Conservation (phyloP, 2,888 invertebrate species). For the Drosophila silvestris region DNA sequence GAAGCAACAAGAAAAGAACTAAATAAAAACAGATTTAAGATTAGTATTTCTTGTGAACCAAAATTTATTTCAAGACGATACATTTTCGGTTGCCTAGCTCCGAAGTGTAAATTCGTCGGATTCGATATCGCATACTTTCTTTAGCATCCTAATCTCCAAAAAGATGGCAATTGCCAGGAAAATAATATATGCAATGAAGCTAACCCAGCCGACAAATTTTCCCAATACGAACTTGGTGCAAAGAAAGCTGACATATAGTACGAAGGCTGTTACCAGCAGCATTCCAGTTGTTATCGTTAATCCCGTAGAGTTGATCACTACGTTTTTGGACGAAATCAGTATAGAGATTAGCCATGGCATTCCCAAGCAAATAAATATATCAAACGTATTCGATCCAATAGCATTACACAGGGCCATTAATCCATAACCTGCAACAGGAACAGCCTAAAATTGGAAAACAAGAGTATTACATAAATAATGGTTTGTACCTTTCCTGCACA, state of each 20-base stretch:
- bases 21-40: not conserved
- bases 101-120: slow-evolving; percentile 4
- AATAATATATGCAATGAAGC: slow-evolving; percentile 92
- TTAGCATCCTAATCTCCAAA: slow-evolving; percentile 32
- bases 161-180: slow-evolving; percentile 88
- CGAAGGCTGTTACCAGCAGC: slow-evolving; percentile 91
- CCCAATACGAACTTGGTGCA: slow-evolving; percentile 93
- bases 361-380: slow-evolving; percentile 93
- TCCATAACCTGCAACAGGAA: slow-evolving; percentile 86
- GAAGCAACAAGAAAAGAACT: not conserved
- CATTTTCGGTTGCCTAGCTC: not conserved
- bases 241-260: slow-evolving; percentile 92
- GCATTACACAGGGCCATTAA: slow-evolving; percentile 96
- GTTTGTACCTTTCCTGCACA: slow-evolving; percentile 92
- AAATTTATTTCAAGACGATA: not conserved
- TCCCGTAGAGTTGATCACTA: slow-evolving; percentile 92
- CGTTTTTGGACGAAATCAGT: slow-evolving; percentile 89
- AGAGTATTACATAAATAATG: not conserved
- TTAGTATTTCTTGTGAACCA: not conserved
- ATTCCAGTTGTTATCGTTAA: slow-evolving; percentile 94
- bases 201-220: slow-evolving; percentile 91
- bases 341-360: slow-evolving; percentile 94
- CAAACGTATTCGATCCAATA: slow-evolving; percentile 95
- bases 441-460: not conserved
- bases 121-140: slow-evolving; percentile 49